Conservation (phyloP, 2,797 vertebrate genomes). For the Nasua narica region DNA sequence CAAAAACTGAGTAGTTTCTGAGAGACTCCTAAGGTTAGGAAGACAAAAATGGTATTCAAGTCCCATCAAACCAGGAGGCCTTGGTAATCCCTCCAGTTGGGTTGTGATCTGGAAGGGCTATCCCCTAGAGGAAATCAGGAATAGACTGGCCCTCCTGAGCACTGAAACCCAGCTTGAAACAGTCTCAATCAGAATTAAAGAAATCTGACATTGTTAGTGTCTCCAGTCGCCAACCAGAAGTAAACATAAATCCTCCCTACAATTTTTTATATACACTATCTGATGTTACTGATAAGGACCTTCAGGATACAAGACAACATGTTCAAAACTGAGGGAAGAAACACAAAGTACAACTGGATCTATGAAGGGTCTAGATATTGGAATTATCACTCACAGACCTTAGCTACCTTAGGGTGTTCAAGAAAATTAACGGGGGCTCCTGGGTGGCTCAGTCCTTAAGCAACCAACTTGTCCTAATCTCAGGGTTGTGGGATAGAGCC, state of each 20-base stretch:
- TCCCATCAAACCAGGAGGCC: background rate
- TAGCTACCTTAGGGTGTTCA: background rate
- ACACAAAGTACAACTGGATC: background rate
- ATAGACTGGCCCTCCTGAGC: background rate
- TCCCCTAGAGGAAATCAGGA: background rate
- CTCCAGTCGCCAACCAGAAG: background rate
- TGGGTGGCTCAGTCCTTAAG: background rate
- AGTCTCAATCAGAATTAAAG: background rate
- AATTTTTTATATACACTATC: background rate
- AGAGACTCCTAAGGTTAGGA: background rate
- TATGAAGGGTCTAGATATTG: background rate
- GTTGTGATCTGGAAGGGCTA: background rate
- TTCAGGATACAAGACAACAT: background rate
- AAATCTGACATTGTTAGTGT: background rate
- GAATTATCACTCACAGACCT: background rate
- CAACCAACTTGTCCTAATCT: background rate
- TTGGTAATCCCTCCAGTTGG: background rate
- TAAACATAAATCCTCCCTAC: background rate
- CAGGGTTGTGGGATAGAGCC: background rate
- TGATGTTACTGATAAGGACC: background rate
- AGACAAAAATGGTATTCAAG: background rate
- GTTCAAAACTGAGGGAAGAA: background rate
- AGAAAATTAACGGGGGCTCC: background rate
- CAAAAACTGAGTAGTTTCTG: background rate
- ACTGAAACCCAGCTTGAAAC: background rate